phyloP scores from a whole-genome alignment of 2,797 vertebrate species.

The Nothura maculosa region DNA sequence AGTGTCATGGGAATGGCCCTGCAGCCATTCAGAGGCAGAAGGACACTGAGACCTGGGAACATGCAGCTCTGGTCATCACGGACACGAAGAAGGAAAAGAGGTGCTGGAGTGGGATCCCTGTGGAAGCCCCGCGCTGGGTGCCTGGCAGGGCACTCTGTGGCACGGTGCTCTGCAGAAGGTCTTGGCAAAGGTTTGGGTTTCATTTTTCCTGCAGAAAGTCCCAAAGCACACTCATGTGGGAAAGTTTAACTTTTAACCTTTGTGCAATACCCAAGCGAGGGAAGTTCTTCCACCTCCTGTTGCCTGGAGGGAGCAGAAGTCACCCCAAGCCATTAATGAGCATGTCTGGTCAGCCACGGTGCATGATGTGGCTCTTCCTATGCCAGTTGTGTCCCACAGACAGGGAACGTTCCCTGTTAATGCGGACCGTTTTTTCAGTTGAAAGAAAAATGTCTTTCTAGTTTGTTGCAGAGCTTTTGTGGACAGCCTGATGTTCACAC shows the following conservation, averaged over 20 bases:
- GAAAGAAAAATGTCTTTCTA: neutral
- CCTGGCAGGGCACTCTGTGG: neutral
- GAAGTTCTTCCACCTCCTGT: neutral
- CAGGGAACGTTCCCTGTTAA: neutral
- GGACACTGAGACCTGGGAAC: neutral
- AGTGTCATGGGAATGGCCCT: neutral
- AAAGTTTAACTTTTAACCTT: neutral
- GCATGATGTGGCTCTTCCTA: accelerated
- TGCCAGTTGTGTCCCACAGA: neutral
- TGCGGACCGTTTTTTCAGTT: accelerated
- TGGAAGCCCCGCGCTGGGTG: accelerated
- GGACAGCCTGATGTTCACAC: neutral
- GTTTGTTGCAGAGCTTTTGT: neutral
- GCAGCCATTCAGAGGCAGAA: neutral
- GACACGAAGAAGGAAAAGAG: neutral
- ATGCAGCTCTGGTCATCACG: neutral
- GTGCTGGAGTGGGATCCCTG: neutral
- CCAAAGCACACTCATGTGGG: neutral
- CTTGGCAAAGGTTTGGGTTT: neutral
- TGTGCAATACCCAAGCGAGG: neutral
- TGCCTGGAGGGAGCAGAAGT: neutral
- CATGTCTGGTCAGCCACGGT: accelerated
- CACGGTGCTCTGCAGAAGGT: neutral
- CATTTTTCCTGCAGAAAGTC: neutral
- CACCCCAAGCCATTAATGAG: neutral